Evolutionary conservation across 2,888 invertebrate genomes (phyloP).

Genomic region (Mythimna vitellina): DNA sequence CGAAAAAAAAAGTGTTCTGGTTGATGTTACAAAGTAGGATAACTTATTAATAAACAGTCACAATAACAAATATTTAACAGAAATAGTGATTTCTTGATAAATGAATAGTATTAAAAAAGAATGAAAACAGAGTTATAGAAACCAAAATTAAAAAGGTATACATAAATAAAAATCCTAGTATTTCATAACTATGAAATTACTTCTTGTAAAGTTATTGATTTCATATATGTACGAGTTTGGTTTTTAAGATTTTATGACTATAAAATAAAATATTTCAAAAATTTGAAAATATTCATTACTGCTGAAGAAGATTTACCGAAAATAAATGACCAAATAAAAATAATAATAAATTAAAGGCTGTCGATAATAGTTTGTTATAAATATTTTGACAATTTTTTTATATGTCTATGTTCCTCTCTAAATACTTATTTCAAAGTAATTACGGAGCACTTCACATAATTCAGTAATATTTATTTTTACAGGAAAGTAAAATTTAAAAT

Average conservation of each 20-base stretch:
- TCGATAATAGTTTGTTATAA: not conserved
- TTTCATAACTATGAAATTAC: not conserved
- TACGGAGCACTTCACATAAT: not conserved
- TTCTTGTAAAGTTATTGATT: not conserved
- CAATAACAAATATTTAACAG: not conserved
- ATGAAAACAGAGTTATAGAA: not conserved
- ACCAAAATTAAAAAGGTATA: no score
- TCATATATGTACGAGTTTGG: not conserved
- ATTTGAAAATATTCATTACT: not conserved
- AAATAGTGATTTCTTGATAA: not conserved
- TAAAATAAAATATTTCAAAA: not conserved
- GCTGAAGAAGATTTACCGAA: not conserved
- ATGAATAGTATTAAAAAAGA: not conserved
- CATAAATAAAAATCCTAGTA: not conserved
- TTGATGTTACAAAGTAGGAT: constrained; percentile 24
- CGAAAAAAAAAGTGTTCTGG: no score
- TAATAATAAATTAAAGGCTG: no score
- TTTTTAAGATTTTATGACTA: not conserved
- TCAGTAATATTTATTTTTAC: not conserved
- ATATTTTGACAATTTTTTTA: not conserved
- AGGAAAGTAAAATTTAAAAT: not conserved
- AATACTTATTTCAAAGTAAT: not conserved
- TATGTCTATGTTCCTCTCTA: no score
- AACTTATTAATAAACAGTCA: not conserved
- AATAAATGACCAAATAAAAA: not conserved